phyloP scores from a whole-genome alignment of 23 tunicate species.

The Corella eumyota region DNA sequence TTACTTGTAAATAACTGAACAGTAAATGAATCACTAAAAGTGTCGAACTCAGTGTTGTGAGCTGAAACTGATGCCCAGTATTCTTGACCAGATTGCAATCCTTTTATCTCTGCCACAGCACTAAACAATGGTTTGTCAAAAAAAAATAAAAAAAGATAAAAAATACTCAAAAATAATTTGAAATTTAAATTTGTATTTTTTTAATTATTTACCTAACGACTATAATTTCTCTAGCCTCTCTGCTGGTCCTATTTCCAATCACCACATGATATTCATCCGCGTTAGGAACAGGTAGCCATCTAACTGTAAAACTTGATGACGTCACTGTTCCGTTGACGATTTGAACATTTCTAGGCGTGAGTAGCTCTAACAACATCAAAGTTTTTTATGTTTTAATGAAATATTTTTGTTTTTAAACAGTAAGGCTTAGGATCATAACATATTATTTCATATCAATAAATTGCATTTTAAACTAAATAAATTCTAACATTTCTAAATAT shows the following conservation, averaged over 20 bases:
- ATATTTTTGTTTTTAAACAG: too few relatives aligned
- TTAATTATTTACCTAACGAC: slow-evolving; percentile 2
- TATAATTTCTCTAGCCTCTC: not conserved
- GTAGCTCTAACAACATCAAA: too few relatives aligned
- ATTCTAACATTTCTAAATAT: too few relatives aligned
- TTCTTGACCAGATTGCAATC: slow-evolving; percentile 42
- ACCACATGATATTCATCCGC: slow-evolving; percentile 37
- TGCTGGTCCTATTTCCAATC: slow-evolving; percentile 13
- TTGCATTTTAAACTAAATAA: too few relatives aligned
- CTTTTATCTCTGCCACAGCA: slow-evolving; percentile 6
- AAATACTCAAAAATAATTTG: too few relatives aligned
- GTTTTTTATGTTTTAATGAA: too few relatives aligned
- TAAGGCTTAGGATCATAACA: too few relatives aligned
- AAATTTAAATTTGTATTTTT: too few relatives aligned
- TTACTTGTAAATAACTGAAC: slow-evolving; percentile 51
- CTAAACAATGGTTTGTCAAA: too few relatives aligned
- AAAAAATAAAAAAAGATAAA: too few relatives aligned
- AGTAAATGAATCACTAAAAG: slow-evolving; percentile 60
- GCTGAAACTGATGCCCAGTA: slow-evolving; percentile 48
- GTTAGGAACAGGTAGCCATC: slow-evolving; percentile 43
- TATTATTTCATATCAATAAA: too few relatives aligned
- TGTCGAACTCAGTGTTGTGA: slow-evolving; percentile 25
- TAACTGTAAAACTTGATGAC: slow-evolving; percentile 29
- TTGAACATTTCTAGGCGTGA: slow-evolving; percentile 37
- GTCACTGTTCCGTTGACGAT: slow-evolving; percentile 41